These are phyloP conservation scores for Rhingia campestris DNA, from an alignment of 2,888 invertebrate genomes.

Conservation along the genomic window DNA sequence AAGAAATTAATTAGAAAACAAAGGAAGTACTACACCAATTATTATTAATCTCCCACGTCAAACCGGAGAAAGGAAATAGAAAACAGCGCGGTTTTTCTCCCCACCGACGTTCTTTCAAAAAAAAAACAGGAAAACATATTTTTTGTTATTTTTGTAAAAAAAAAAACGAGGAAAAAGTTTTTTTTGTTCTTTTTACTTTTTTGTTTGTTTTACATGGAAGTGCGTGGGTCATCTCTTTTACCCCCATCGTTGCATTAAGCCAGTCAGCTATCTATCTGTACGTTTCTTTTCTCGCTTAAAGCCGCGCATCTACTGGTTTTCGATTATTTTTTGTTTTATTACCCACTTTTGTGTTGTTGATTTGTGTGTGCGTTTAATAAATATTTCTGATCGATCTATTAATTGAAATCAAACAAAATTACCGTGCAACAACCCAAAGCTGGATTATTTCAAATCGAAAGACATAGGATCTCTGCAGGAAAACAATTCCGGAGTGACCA, in stretches of 20 bases:
- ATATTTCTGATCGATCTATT: slow-evolving; percentile 29
- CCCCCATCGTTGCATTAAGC: slow-evolving; percentile 51
- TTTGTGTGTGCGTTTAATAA: slow-evolving; percentile 36
- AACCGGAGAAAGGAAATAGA: slow-evolving; percentile 1
- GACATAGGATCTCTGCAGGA: slow-evolving; percentile 83
- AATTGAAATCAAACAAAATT: slow-evolving; percentile 40
- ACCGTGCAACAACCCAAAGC: slow-evolving; percentile 79
- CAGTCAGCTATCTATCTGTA: slow-evolving; percentile 33
- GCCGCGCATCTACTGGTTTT: slow-evolving; percentile 26
- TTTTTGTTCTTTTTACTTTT: slow-evolving; percentile 2
- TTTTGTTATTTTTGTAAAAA: slow-evolving; percentile 57
- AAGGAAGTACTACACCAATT: slow-evolving; percentile 15
- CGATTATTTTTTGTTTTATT: slow-evolving; percentile 28
- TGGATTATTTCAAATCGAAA: slow-evolving; percentile 83
- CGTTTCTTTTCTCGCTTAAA: slow-evolving; percentile 40
- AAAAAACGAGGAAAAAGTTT: slow-evolving; percentile 13
- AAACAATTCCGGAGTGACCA: slow-evolving; percentile 82
- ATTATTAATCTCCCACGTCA: slow-evolving; percentile 44
- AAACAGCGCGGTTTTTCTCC: slow-evolving; percentile 25
- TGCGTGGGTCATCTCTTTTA: slow-evolving; percentile 70
- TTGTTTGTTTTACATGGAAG: slow-evolving; percentile 66
- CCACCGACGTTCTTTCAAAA: slow-evolving; percentile 34
- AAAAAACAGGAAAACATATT: slow-evolving; percentile 28
- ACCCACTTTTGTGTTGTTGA: slow-evolving; percentile 40
- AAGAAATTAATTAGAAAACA: slow-evolving; percentile 1